Evolutionary conservation across 2,888 invertebrate species (phyloP).

Genomic region (Agrochola lota): DNA sequence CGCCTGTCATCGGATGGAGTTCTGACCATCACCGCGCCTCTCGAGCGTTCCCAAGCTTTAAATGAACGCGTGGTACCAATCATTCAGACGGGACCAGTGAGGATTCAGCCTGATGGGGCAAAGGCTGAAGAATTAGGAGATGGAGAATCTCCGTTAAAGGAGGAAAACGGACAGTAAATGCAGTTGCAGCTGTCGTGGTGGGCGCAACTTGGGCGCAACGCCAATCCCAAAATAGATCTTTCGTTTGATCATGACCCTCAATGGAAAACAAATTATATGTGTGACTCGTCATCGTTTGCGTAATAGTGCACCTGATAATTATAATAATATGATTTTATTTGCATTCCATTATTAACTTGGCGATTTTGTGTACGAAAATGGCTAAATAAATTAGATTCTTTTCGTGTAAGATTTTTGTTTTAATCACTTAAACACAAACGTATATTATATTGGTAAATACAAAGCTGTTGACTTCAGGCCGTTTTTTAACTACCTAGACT

Average conservation of each 20-base stretch:
- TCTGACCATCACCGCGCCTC: constrained; percentile 91
- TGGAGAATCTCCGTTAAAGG: constrained; percentile 51
- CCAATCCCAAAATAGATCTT: constrained; percentile 48
- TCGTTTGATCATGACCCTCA: constrained; percentile 19
- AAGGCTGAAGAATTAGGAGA: constrained; percentile 52
- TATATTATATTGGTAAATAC: background rate
- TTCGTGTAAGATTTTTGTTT: background rate
- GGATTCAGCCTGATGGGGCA: constrained; percentile 62
- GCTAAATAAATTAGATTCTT: constrained; percentile 27
- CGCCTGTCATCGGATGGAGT: constrained; percentile 93
- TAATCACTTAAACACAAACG: background rate
- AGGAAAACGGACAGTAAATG: constrained; percentile 65
- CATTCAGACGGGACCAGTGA: constrained; percentile 87
- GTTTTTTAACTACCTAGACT: no score
- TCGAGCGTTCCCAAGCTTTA: constrained; percentile 53
- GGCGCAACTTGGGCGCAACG: constrained; percentile 24
- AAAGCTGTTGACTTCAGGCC: background rate
- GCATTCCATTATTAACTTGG: constrained; percentile 3
- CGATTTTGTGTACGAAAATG: constrained; percentile 2
- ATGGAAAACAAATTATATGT: constrained; percentile 27
- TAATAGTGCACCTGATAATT: background rate
- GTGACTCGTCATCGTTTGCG: background rate
- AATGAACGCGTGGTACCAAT: constrained; percentile 88
- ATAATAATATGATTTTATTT: background rate
- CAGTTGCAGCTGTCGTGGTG: constrained; percentile 16